Evolutionary conservation across 2,888 invertebrate species (phyloP).

Genomic region (Melieria crassipennis): DNA sequence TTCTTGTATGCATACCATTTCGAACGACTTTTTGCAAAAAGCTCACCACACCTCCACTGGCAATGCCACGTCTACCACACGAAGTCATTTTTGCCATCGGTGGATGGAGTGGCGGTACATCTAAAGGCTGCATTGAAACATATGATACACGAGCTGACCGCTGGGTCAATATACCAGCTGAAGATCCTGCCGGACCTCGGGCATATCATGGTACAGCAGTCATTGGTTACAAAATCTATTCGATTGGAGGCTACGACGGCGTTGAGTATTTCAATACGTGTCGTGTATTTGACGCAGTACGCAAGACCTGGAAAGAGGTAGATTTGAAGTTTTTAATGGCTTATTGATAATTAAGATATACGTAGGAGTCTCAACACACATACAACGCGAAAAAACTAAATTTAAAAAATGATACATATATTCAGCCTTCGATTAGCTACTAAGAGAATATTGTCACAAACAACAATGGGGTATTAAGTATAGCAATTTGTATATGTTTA

Average conservation of each 20-base stretch:
- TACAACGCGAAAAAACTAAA: too few relatives aligned
- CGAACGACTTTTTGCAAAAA: slow-evolving; percentile 47
- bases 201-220: slow-evolving; percentile 96
- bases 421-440: too few relatives aligned
- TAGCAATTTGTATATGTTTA: too few relatives aligned
- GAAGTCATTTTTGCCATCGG: slow-evolving; percentile 88
- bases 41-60: slow-evolving; percentile 82
- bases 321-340: neutral
- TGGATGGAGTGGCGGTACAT: slow-evolving; percentile 76
- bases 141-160: slow-evolving; percentile 90
- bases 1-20: slow-evolving; percentile 35
- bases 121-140: slow-evolving; percentile 78
- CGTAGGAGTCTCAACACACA: too few relatives aligned
- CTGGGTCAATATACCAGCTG: slow-evolving; percentile 77
- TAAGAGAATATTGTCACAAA: too few relatives aligned
- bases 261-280: slow-evolving; percentile 82
- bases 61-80: slow-evolving; percentile 84
- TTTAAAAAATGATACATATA: too few relatives aligned
- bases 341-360: too few relatives aligned
- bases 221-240: slow-evolving; percentile 83
- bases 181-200: slow-evolving; percentile 84
- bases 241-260: slow-evolving; percentile 95
- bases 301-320: slow-evolving; percentile 84
- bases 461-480: too few relatives aligned
- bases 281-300: slow-evolving; percentile 86